Base-by-base conservation (phyloP, 2,797 vertebrate genomes). In the Siniperca scherzeri region DNA sequence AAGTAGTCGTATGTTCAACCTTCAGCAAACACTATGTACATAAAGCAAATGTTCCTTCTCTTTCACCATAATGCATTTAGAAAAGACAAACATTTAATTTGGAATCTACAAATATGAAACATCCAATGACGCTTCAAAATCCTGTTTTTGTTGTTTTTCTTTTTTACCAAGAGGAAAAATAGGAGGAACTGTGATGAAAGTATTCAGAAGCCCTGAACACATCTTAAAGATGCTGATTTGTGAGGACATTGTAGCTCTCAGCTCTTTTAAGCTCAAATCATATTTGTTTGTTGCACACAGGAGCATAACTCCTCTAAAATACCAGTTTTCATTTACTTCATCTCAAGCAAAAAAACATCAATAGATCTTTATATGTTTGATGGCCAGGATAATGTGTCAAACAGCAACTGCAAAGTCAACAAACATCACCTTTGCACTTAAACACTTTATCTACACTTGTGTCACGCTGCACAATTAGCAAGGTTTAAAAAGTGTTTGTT, bases 381-480 rank as follows among this genome's bases (percentile, higher is more conserved):
- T 6, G 4, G 9, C 5, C 4, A 33, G 13, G 8, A 36, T 12
- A 40, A 55, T 16, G 4, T 52, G 19, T 60, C 14, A 48, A 60
- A 50, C 57, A 50, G 17, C 38, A 48, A 2, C 60, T 60, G 3
- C 36, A 65, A 40, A 61, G 36, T 52, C 50, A 65, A 22, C 56
- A 65, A 25, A n/a, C 14, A 10, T 66, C 21, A 53, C 9, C 40
- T 57, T 22, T 62, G 30, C 33, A n/a, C 60, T 36, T 13, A 53
- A 44, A 50, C 42, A 21, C 44, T 52, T 25, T 19, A 8, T 17
- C 52, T 70, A 14, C 16, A 7, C 27, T 2, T 62, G 6, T 30
- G 38, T 69, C 60, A 60, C 0, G 1, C 68, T 77, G 72, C 27
- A 57, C 36, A 61, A 9, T 14, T 71, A 50, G 33, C 30, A 75